These are phyloP conservation scores for Brachypterus glaber DNA, from an alignment of 2,888 invertebrate species.

Conservation along the genomic window DNA sequence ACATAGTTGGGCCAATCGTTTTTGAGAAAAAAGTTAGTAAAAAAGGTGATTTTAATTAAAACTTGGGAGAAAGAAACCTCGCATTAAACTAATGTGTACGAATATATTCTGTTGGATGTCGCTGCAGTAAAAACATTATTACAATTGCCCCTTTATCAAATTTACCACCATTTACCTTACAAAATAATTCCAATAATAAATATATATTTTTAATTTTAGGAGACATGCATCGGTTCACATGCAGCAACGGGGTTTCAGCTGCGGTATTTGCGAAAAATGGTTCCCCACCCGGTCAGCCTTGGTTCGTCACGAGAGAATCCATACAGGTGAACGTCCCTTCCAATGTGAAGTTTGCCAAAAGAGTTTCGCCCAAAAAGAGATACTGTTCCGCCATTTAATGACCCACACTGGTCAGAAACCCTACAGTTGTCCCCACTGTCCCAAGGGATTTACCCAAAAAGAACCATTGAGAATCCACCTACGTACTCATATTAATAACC, in stretches of 20 bases:
- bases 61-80: too few relatives aligned
- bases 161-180: too few relatives aligned
- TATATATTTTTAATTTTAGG: conserved; percentile 22
- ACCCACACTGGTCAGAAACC: conserved; percentile 54
- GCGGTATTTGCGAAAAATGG: conserved; percentile 55
- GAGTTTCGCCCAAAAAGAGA: conserved; percentile 65
- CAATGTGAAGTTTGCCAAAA: conserved; percentile 49
- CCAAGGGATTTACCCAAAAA: conserved; percentile 63
- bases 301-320: conserved; percentile 58
- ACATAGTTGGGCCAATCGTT: too few relatives aligned
- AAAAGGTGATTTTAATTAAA: too few relatives aligned
- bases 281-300: conserved; percentile 59
- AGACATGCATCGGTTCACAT: conserved; percentile 54
- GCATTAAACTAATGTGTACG: too few relatives aligned
- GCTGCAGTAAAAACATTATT: too few relatives aligned
- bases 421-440: conserved; percentile 54
- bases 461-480: conserved; percentile 56
- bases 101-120: too few relatives aligned
- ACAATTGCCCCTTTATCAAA: too few relatives aligned
- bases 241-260: conserved; percentile 48
- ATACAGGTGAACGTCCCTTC: conserved; percentile 52
- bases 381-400: conserved; percentile 53
- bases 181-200: too few relatives aligned
- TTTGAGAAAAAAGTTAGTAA: too few relatives aligned
- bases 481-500: conserved; percentile 48